These are phyloP conservation scores for Tupaia tana DNA, from an alignment of 2,113 vertebrate genomes.

Conservation along the genomic window DNA sequence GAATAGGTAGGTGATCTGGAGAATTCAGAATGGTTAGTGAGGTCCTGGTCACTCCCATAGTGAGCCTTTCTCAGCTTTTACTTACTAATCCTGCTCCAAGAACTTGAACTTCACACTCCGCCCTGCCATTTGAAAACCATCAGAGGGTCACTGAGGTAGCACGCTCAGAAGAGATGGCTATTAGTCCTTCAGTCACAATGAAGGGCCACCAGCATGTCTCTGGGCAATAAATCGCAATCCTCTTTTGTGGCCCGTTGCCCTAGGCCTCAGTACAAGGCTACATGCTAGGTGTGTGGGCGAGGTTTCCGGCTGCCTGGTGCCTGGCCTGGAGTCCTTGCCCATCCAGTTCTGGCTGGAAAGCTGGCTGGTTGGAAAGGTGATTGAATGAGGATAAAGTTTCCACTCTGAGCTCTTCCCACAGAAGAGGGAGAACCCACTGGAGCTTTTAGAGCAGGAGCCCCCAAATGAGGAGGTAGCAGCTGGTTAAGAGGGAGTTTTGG, in stretches of 20 bases:
- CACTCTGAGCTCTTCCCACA: neutral
- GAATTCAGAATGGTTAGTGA: neutral
- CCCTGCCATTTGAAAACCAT: neutral
- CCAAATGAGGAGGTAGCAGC: neutral
- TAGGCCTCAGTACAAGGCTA: neutral
- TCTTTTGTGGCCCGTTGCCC: too few species aligned
- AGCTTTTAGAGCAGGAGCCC: neutral
- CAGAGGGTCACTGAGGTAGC: neutral
- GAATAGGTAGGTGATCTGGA: too few species aligned
- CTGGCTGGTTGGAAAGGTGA: neutral
- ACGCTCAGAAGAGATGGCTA: neutral
- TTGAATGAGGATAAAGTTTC: neutral
- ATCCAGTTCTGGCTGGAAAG: neutral
- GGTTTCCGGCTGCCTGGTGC: neutral
- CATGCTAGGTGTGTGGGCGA: fast-evolving
- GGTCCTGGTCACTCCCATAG: too few species aligned
- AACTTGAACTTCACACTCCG: neutral
- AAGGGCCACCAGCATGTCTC: fast-evolving
- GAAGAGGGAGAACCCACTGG: neutral
- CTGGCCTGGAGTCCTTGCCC: neutral
- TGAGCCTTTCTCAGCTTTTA: neutral
- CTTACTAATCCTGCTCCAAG: neutral
- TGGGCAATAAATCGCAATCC: neutral
- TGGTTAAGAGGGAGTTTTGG: neutral
- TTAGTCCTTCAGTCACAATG: fast-evolving